phyloP scores from a whole-genome alignment of 2,797 vertebrate genomes.

The Lacerta viridis region DNA sequence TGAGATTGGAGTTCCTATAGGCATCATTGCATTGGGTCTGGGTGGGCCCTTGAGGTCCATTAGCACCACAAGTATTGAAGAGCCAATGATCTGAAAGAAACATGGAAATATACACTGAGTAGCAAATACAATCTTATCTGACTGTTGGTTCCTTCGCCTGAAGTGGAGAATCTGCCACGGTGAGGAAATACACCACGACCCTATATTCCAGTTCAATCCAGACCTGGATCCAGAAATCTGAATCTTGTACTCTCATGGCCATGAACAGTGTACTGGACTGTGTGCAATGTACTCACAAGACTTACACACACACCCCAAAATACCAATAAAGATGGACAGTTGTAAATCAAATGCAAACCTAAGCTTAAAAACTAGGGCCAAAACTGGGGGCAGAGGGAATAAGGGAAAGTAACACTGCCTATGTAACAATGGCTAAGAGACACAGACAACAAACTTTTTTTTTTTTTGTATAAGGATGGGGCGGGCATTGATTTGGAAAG shows the following conservation, averaged over 20 bases:
- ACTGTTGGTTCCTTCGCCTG: background rate
- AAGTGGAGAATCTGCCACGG: slow-evolving; percentile 16
- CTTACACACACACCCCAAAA: background rate
- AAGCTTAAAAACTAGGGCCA: background rate
- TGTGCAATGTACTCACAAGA: no score
- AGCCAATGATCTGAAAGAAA: slow-evolving; percentile 86
- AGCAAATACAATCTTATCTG: background rate
- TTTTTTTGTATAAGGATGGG: no score
- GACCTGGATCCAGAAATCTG: no score
- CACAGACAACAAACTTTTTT: no score
- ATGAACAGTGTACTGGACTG: no score
- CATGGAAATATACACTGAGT: slow-evolving; percentile 8
- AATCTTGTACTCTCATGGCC: no score
- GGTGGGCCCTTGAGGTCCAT: slow-evolving; percentile 91
- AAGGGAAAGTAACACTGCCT: no score
- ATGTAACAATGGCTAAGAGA: no score
- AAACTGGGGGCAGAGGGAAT: background rate
- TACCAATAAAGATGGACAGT: background rate
- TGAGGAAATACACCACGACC: background rate
- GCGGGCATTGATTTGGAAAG: no score
- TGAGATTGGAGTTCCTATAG: slow-evolving; percentile 92
- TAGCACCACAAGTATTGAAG: slow-evolving; percentile 94
- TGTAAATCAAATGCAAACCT: background rate
- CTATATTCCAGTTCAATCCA: background rate
- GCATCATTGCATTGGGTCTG: slow-evolving; percentile 92